Conservation (phyloP, 2,113 vertebrate species). For the Pardalotus punctatus region DNA sequence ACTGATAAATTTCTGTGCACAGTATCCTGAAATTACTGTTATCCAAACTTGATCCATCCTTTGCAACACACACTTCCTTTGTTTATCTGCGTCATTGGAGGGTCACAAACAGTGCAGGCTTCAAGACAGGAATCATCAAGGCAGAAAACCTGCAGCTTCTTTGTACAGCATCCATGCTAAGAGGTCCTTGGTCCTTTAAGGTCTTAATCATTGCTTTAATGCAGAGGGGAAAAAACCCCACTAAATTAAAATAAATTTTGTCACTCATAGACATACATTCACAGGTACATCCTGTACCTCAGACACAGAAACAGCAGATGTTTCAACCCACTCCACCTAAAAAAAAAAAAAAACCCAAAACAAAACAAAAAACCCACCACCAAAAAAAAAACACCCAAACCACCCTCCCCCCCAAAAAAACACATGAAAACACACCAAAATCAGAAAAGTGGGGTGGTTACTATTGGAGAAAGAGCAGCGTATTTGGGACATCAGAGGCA, state of each 20-base stretch:
- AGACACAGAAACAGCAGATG: neutral
- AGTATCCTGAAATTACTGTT: neutral
- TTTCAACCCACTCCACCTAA: neutral
- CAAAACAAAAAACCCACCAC: neutral
- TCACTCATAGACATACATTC: neutral
- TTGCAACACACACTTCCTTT: neutral
- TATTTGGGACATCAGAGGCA: neutral
- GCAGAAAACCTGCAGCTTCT: neutral
- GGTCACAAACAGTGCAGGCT: neutral
- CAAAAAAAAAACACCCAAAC: too few relatives aligned
- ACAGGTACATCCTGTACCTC: neutral
- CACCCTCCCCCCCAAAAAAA: too few relatives aligned
- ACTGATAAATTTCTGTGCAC: neutral
- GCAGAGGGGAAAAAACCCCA: accelerated
- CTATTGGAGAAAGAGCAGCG: neutral
- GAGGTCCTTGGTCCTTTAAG: neutral
- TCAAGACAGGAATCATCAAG: neutral
- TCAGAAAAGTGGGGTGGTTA: neutral
- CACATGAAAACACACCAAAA: neutral
- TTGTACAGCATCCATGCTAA: neutral
- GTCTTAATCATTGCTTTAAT: neutral
- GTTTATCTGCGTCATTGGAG: neutral
- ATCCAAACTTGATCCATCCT: neutral
- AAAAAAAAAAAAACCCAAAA: neutral
- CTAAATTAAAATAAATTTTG: neutral